Percentiles rank a stretch among this genome's conserved stretches.
These are phyloP conservation scores for Corythucha ciliata DNA, from an alignment of 2,888 invertebrate species.

Conservation along the genomic window DNA sequence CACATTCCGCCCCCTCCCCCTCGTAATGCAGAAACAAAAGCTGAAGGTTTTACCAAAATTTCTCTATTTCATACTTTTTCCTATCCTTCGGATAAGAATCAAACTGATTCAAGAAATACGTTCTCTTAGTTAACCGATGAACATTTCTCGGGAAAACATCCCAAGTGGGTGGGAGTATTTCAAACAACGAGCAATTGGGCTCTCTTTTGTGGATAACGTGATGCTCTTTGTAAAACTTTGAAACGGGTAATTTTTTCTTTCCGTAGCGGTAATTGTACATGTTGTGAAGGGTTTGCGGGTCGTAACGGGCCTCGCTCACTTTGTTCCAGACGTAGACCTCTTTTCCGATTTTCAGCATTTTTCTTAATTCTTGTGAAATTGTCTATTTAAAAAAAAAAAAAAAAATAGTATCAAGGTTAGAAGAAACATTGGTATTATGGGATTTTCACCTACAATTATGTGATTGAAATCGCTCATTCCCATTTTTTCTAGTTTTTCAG, in stretches of 20 bases:
- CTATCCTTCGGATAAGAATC: no score
- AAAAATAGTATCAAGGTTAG: background rate
- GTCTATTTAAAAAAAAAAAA: background rate
- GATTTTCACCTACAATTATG: conserved; percentile 11
- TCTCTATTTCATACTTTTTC: no score
- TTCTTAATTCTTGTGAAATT: conserved; percentile 13
- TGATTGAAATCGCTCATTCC: conserved; percentile 20
- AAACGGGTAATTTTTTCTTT: background rate
- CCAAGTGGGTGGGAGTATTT: conserved; percentile 14
- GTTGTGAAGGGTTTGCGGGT: conserved; percentile 17
- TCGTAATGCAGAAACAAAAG: no score
- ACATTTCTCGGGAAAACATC: conserved; percentile 20
- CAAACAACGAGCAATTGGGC: conserved; percentile 20
- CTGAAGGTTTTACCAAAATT: no score
- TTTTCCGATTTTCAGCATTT: conserved; percentile 13
- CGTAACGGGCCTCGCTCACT: conserved; percentile 19
- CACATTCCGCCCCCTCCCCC: no score
- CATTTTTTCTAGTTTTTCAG: conserved; percentile 18
- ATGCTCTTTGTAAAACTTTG: conserved; percentile 15
- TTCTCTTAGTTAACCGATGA: no score
- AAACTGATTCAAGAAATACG: no score
- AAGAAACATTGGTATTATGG: no score
- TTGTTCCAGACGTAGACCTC: conserved; percentile 17
- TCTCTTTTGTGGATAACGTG: conserved; percentile 16
- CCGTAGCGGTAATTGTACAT: conserved; percentile 18